phyloP scores from a whole-genome alignment of 2,113 vertebrate species.

The Recurvirostra avosetta region DNA sequence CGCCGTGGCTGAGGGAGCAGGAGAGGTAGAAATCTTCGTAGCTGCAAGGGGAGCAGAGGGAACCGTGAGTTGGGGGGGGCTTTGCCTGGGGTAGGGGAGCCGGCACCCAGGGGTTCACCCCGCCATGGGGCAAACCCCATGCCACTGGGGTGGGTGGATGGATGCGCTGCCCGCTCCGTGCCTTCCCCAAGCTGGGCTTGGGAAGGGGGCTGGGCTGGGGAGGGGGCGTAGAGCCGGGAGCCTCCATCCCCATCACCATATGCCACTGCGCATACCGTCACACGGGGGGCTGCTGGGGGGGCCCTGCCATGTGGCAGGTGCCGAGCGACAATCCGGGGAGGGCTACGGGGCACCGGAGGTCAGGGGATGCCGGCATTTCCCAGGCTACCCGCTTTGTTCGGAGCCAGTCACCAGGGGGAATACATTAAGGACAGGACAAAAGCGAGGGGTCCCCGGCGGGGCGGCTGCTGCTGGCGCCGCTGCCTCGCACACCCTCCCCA shows the following conservation, averaged over 20 bases:
- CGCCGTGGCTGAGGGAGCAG: constrained; percentile 92
- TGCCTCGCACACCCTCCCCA: not conserved
- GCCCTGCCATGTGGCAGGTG: constrained; percentile 76
- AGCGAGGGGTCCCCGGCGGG: constrained; percentile 58
- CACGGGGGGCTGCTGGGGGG: constrained; percentile 45
- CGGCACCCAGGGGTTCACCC: fast-evolving
- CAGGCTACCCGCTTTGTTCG: constrained; percentile 83
- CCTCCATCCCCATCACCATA: constrained; percentile 48
- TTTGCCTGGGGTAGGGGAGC: not conserved
- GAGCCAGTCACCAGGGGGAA: constrained; percentile 74
- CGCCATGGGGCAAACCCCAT: not conserved
- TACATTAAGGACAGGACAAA: constrained; percentile 80
- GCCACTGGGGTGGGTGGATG: not conserved
- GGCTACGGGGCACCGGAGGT: constrained; percentile 68
- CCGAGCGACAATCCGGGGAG: constrained; percentile 62
- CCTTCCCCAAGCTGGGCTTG: not conserved
- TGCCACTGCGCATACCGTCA: constrained; percentile 66
- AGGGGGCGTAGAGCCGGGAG: not conserved
- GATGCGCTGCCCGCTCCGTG: not conserved
- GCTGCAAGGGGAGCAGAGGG: constrained; percentile 62
- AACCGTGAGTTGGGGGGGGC: fast-evolving
- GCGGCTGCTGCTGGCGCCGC: constrained; percentile 18
- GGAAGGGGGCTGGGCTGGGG: not conserved
- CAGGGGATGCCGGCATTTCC: constrained; percentile 82
- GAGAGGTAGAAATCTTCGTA: constrained; percentile 97